Base-by-base conservation (phyloP, 2,888 invertebrate genomes). In the Sinopyrophorus schimmeli region DNA sequence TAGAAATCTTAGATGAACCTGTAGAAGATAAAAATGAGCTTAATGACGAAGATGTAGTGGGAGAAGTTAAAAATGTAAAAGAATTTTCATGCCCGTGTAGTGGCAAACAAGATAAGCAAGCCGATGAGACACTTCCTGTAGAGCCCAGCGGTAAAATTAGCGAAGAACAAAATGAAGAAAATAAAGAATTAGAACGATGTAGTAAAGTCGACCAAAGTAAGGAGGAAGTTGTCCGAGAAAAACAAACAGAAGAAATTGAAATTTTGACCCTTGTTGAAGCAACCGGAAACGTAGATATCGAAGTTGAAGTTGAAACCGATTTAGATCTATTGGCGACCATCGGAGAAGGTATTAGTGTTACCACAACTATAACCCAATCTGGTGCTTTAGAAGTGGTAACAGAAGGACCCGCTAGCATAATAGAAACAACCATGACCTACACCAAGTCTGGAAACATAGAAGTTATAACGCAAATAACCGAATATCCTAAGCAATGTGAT, bases 311-410 rank as follows among this genome's bases (percentile, higher is more conserved):
- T 5, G 60, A 61, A 41, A 60, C 64, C 9, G 60, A 65, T 3
- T 28, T 47, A 34, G 28, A 34, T 3, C 10, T 44, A 4, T 9
- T 23, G 16, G 48, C 39, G 16, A 17, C 10, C 6, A 7, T 26
- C 15, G 28, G 9, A 4, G 53, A 63, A 27, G 69, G 59, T 14
- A 53, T 71, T 9, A 63, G 69, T 27, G 55, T 71, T 3, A 70
- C 68, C 1, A 73, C 72, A 2, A 67, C 67, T 7, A 57, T 70
- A 3, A 69, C 70, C n/a, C 54, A 53, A 21, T 66, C 67, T n/a
- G 73, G 73, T 14, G 64, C 61, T 21, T 47, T 74, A 23, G 71
- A 72, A 54, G 65, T 74, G 2, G 60, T 64, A 2, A 73, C 73
- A 1, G 70, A 72, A 62, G 72, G 72, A 14, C 70, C 71, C 0